These are phyloP conservation scores for Drosophila kanapiae DNA, from an alignment of 1,140 invertebrate genomes.

Conservation along the genomic window DNA sequence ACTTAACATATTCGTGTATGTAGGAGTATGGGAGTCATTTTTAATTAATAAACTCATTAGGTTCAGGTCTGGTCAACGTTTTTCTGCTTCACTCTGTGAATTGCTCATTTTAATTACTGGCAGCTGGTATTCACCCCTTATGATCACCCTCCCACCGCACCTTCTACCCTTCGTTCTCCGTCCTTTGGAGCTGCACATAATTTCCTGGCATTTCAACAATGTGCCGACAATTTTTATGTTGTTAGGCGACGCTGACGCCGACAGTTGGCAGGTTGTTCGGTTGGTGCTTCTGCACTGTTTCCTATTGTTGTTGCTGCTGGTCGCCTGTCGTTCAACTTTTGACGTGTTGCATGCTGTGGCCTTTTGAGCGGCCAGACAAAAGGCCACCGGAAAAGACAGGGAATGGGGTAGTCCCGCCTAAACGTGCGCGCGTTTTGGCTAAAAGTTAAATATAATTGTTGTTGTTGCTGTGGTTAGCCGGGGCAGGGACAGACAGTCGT, in stretches of 20 bases:
- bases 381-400: constrained; percentile 40
- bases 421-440: constrained; percentile 68
- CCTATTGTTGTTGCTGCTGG: constrained; percentile 52
- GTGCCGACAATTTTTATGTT: constrained; percentile 78
- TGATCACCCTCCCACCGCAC: constrained; percentile 1
- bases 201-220: constrained; percentile 78
- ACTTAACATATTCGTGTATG: constrained; percentile 38
- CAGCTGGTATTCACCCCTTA: constrained; percentile 43
- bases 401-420: constrained; percentile 30
- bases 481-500: constrained; percentile 13
- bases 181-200: constrained; percentile 56
- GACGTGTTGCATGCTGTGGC: constrained; percentile 71
- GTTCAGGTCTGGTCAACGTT: constrained; percentile 46
- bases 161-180: neutral
- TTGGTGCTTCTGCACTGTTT: constrained; percentile 30
- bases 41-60: constrained; percentile 82
- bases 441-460: constrained; percentile 81
- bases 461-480: constrained; percentile 55
- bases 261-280: constrained; percentile 47
- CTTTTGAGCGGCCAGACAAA: constrained; percentile 62
- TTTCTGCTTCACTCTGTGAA: constrained; percentile 48
- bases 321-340: constrained; percentile 74
- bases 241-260: constrained; percentile 63
- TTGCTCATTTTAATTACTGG: constrained; percentile 77
- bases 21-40: constrained; percentile 64